phyloP scores from a whole-genome alignment of 2,797 vertebrate genomes.

The Limnodromus scolopaceus region DNA sequence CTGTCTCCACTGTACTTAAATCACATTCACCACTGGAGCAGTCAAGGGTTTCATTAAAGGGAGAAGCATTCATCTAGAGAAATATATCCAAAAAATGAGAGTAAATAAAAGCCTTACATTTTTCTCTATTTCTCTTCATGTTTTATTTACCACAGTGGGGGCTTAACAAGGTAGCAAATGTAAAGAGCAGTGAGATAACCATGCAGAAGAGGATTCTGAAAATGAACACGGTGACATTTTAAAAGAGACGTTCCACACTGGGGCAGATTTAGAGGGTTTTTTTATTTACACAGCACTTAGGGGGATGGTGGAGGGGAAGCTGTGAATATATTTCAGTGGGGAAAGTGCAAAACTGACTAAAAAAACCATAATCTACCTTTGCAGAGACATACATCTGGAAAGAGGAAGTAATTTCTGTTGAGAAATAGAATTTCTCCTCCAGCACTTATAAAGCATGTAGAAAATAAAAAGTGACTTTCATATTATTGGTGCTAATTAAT shows the following conservation, averaged over 20 bases:
- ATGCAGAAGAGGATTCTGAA: conserved; percentile 48
- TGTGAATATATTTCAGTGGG: background rate
- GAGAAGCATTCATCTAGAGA: conserved; percentile 81
- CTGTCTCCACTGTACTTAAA: conserved; percentile 83
- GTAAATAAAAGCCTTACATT: conserved; percentile 77
- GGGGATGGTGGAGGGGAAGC: background rate
- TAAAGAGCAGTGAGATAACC: conserved; percentile 61
- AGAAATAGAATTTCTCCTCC: background rate
- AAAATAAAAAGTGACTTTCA: background rate
- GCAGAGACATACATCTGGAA: background rate
- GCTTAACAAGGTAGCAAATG: conserved; percentile 75
- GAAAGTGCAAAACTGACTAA: background rate
- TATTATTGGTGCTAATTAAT: background rate
- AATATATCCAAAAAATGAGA: conserved; percentile 81
- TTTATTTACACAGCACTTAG: conserved; percentile 7
- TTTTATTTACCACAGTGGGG: conserved; percentile 77
- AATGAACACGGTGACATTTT: conserved; percentile 42
- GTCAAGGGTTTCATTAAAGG: conserved; percentile 87
- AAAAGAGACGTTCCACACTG: conserved; percentile 38
- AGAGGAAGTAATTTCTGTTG: background rate
- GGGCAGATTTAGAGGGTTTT: conserved; percentile 2
- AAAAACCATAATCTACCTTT: background rate
- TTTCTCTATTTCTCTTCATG: conserved; percentile 76
- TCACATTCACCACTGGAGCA: conserved; percentile 84
- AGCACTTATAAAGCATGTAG: background rate